phyloP scores from a whole-genome alignment of 2,113 vertebrate species.

The Scopus umbretta region DNA sequence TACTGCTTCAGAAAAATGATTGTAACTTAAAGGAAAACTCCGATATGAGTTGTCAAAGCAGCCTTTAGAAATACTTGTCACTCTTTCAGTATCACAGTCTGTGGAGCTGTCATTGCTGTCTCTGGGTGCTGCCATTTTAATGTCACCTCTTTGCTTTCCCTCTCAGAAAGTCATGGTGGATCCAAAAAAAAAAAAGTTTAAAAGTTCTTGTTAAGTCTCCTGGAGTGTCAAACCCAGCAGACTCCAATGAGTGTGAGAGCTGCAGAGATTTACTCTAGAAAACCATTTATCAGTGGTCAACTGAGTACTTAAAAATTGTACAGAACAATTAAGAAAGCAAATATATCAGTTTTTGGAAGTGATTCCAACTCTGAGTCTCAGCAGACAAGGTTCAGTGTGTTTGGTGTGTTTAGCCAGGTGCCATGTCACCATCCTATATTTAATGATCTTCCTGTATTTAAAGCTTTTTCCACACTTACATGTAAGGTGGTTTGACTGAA shows the following conservation, averaged over 20 bases:
- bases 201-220: constrained; percentile 27
- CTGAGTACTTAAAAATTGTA: not conserved
- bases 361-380: not conserved
- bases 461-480: not conserved
- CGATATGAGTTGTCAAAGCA: constrained; percentile 61
- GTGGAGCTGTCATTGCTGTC: constrained; percentile 60
- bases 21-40: constrained; percentile 62
- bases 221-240: not conserved
- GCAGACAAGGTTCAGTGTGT: not conserved
- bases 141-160: constrained; percentile 50
- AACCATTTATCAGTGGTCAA: not conserved
- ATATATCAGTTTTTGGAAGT: not conserved
- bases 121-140: constrained; percentile 59
- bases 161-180: constrained; percentile 41
- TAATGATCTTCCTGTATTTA: not conserved
- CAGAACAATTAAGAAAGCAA: constrained; percentile 7
- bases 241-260: not conserved
- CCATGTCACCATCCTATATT: not conserved
- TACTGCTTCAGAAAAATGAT: constrained; percentile 49
- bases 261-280: not conserved
- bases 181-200: not conserved
- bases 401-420: not conserved
- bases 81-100: constrained; percentile 48
- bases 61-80: constrained; percentile 64
- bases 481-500: not conserved